Base-by-base conservation (phyloP, 2,113 vertebrate species). In the Daboia siamensis region DNA sequence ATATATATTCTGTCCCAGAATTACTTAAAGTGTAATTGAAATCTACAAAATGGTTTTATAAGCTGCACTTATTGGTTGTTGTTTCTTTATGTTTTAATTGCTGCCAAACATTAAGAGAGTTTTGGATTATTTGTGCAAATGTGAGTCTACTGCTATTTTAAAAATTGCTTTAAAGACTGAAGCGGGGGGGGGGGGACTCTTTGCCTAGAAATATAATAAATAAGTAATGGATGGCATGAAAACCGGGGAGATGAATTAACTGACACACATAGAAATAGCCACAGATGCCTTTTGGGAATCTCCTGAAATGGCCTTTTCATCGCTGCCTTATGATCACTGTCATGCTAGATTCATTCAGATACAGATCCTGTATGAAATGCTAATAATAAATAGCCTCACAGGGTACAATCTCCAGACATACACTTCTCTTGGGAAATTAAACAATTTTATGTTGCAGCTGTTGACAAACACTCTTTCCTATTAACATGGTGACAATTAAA, bases 341-440 rank as follows among this genome's bases (percentile, higher is more conserved):
- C 23, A 91, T 26, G 15, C 12, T 23, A 88, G 59, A 51, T 44
- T 85, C n/a, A 24, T 52, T 88, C 44, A 55, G 92, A 88, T 85
- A 91, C 7, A n/a, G 44, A 89, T 92, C 86, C 91, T 93, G 91
- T 61, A 59, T 24, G 54, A 92, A 85, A 90, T 90, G 52, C 94
- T 95, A 94, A 96, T 88, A 94, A 93, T 80, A 80, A 95, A 94
- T 93, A 84, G 9, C 59, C 13, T 10, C 46, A 90, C 55, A 91
- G 94, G 94, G 74, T 93, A 90, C 89, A 88, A 87, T 55, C 61
- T 96, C 91, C 90, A 86, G 46, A 91, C 91, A 39, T 94, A 92
- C 91, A 20, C 95, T 95, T 86, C 94, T 80, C 80, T 55, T 29
- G 91, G 93, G 96, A 96, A 96, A 96, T 96, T 93, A 96, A 95